A percentile compares a stretch with the other conserved stretches of the same genome.
phyloP scores from a whole-genome alignment of 2,113 vertebrate species.

The Vombatus ursinus region DNA sequence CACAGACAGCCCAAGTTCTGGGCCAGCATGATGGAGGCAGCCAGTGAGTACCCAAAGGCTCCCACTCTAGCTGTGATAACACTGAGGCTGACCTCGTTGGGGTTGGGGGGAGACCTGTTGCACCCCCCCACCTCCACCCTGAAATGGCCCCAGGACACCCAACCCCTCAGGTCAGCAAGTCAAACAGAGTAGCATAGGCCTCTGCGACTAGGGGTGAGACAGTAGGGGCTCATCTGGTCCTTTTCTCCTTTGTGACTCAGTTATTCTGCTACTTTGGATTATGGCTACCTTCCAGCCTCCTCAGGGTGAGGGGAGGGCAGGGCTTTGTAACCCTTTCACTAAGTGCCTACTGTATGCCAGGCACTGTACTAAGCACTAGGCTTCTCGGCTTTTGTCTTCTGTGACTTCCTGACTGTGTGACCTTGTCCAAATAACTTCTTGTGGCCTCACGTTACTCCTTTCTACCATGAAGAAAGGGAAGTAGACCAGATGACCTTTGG shows the following conservation, averaged over 20 bases:
- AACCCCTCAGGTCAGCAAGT: neutral
- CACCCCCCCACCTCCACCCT: no score
- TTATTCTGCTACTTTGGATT: neutral
- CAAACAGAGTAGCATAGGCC: neutral
- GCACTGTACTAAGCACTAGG: neutral
- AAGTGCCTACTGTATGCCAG: neutral
- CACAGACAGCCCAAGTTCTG: constrained; percentile 95
- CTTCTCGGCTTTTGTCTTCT: neutral
- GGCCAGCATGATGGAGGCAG: constrained; percentile 99
- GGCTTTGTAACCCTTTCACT: neutral
- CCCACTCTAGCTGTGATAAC: rapidly evolving
- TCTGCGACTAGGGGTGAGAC: neutral
- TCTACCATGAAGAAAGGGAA: neutral
- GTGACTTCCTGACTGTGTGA: neutral
- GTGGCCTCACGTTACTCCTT: neutral
- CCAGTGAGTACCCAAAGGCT: constrained; percentile 85
- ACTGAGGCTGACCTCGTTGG: neutral
- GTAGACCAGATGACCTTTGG: neutral
- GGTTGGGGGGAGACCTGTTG: neutral
- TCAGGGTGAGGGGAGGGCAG: neutral
- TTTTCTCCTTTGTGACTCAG: neutral
- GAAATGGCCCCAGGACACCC: neutral
- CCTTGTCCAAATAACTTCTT: neutral
- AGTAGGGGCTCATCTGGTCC: neutral
- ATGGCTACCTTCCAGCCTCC: neutral